Evolutionary conservation across 2,113 vertebrate species (phyloP).

Genomic region (Prinia subflava): DNA sequence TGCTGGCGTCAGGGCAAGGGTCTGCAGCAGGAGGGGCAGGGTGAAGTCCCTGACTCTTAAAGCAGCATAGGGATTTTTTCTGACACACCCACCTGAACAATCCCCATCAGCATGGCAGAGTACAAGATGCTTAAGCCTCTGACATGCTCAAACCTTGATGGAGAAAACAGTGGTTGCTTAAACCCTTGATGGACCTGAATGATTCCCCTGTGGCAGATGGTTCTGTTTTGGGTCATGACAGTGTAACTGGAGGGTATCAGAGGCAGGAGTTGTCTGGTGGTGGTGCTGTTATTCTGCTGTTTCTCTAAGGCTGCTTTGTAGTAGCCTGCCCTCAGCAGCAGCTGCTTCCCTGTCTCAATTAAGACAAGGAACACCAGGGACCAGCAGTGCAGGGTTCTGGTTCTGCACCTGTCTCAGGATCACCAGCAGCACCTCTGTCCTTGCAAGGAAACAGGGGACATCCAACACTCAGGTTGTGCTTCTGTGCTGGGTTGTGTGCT

Average conservation of each 20-base stretch:
- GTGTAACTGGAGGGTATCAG: not conserved
- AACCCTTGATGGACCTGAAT: not conserved
- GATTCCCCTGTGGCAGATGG: not conserved
- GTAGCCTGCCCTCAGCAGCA: not conserved
- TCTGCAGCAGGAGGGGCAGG: not conserved
- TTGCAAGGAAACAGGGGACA: fast-evolving
- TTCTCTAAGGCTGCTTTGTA: not conserved
- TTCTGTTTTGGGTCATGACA: not conserved
- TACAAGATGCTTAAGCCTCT: fast-evolving
- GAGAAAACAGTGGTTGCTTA: not conserved
- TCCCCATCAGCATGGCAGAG: too few species aligned
- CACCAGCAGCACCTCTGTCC: not conserved
- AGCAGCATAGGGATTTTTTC: not conserved
- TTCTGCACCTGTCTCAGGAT: not conserved
- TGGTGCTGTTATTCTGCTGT: not conserved
- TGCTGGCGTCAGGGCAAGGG: not conserved
- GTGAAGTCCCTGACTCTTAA: not conserved
- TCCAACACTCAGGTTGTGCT: fast-evolving
- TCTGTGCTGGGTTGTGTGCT: fast-evolving
- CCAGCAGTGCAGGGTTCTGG: not conserved
- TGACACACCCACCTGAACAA: not conserved
- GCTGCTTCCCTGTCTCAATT: not conserved
- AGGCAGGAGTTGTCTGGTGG: not conserved
- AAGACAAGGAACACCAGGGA: not conserved
- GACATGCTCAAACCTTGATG: not conserved